A percentile compares a stretch with the other conserved stretches of the same genome.
These are phyloP conservation scores for Agrochola lychnidis DNA, from an alignment of 2,888 invertebrate species.

Conservation along the genomic window DNA sequence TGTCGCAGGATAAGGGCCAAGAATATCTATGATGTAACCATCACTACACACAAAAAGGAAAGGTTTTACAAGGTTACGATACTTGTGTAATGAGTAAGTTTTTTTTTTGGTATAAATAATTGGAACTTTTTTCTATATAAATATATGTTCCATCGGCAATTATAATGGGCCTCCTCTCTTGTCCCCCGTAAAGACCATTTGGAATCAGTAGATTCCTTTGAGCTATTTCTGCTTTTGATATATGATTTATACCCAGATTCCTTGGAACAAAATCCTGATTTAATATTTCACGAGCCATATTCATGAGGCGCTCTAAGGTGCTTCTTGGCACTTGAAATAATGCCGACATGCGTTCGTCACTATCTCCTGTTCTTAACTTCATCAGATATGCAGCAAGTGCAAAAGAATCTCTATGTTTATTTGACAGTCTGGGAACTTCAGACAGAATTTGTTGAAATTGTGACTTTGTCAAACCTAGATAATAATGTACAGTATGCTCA, in stretches of 20 bases:
- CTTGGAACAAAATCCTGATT: constrained; percentile 13
- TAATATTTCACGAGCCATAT: constrained; percentile 28
- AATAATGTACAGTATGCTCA: constrained; percentile 9
- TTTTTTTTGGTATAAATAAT: no score
- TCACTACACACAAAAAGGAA: no score
- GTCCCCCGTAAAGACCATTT: constrained; percentile 15
- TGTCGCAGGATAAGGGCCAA: no score
- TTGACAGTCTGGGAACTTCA: constrained; percentile 1
- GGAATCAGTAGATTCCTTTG: constrained; percentile 26
- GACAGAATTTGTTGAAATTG: not conserved
- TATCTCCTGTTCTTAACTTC: constrained; percentile 35
- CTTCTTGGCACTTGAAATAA: constrained; percentile 40
- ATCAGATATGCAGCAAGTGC: constrained; percentile 21
- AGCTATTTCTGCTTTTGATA: constrained; percentile 27
- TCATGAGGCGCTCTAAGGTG: constrained; percentile 29
- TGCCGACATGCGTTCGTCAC: constrained; percentile 23
- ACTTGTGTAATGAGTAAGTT: no score
- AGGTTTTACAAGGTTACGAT: no score
- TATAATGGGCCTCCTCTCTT: constrained; percentile 13
- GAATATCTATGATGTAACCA: no score
- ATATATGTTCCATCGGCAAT: constrained; percentile 10
- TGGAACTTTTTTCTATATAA: no score
- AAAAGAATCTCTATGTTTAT: constrained; percentile 10
- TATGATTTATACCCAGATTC: constrained; percentile 19
- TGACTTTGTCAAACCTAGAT: constrained; percentile 7